phyloP scores from a whole-genome alignment of 2,797 vertebrate genomes.

The Micromesistius poutassou region DNA sequence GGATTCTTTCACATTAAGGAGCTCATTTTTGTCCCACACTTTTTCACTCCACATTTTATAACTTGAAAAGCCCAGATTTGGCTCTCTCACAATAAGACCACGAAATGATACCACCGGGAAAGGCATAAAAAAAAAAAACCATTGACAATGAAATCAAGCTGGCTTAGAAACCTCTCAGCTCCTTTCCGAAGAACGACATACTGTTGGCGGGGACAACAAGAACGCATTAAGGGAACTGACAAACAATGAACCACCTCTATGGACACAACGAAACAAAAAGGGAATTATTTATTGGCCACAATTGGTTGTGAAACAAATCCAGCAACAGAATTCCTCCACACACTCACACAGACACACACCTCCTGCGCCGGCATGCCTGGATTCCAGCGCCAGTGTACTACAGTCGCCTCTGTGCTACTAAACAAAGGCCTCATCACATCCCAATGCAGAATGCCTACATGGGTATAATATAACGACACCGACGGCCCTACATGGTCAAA shows the following conservation, averaged over 20 bases:
- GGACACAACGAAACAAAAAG: background rate
- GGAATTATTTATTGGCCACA: background rate
- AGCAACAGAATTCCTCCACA: constrained; percentile 2
- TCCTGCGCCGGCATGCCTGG: constrained; percentile 56
- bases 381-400: constrained; percentile 52
- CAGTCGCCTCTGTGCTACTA: constrained; percentile 47
- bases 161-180: background rate
- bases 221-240: background rate
- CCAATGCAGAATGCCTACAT: constrained; percentile 25
- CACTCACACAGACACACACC: constrained; percentile 5
- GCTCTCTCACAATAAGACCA: background rate
- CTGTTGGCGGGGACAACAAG: background rate
- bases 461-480: constrained; percentile 14
- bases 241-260: background rate
- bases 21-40: background rate
- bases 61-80: background rate
- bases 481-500: background rate
- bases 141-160: background rate
- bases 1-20: background rate
- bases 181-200: background rate
- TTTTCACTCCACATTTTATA: background rate
- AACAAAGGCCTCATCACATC: constrained; percentile 54
- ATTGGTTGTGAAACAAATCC: background rate
- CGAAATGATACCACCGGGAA: background rate
- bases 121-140: background rate